A percentile compares a stretch with the other conserved stretches of the same genome.
Conservation (phyloP, 2,888 invertebrate species). For the Hoplodrina blanda region DNA sequence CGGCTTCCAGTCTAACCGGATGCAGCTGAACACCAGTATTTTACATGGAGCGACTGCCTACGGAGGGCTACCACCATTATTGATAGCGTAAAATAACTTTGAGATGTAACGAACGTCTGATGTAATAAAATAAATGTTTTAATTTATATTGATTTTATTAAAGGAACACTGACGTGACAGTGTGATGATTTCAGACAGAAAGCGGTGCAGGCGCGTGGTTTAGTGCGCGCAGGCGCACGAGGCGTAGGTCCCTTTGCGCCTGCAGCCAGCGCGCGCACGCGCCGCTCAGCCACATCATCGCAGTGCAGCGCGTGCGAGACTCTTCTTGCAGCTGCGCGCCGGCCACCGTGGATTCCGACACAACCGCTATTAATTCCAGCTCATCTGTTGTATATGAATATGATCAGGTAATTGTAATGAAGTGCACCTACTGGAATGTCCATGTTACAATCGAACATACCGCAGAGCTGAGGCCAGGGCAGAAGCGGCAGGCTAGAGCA, state of each 20-base stretch:
- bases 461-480: slow-evolving; percentile 72
- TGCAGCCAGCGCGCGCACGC: slow-evolving; percentile 50
- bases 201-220: slow-evolving; percentile 17
- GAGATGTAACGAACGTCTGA: too few relatives aligned
- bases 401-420: background rate
- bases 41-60: too few relatives aligned
- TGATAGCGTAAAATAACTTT: too few relatives aligned
- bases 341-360: slow-evolving; percentile 36
- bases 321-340: slow-evolving; percentile 59
- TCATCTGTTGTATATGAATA: slow-evolving; percentile 62
- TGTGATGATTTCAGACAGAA: background rate
- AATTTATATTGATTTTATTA: too few relatives aligned
- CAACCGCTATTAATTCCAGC: slow-evolving; percentile 59
- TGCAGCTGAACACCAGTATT: too few relatives aligned
- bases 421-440: background rate
- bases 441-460: slow-evolving; percentile 48
- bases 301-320: slow-evolving; percentile 50
- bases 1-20: too few relatives aligned
- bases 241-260: slow-evolving; percentile 29
- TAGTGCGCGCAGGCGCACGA: slow-evolving; percentile 34
- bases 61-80: too few relatives aligned
- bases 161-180: background rate
- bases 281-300: slow-evolving; percentile 62
- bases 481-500: slow-evolving; percentile 69
- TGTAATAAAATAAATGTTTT: too few relatives aligned